Evolutionary conservation across 2,797 vertebrate species (phyloP).

Genomic region (Decapterus maruadsi): DNA sequence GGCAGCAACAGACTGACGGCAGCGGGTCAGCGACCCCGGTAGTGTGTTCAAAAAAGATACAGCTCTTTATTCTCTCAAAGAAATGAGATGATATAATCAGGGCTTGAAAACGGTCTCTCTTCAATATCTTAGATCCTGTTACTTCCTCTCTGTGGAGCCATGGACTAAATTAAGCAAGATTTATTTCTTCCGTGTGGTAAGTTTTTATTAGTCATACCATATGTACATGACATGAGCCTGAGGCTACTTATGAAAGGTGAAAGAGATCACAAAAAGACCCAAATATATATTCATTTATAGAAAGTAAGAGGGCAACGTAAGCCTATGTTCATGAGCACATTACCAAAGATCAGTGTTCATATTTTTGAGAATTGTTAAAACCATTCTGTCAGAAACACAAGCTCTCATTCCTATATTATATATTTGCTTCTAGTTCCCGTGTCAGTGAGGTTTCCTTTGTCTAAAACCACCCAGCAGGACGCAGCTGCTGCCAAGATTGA

Average conservation of each 20-base stretch:
- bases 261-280: not conserved
- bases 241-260: slow-evolving; percentile 23
- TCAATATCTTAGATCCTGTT: slow-evolving; percentile 10
- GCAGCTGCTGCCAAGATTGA: slow-evolving; percentile 22
- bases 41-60: slow-evolving; percentile 4
- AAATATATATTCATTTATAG: not conserved
- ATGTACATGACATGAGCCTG: not conserved
- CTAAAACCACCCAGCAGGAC: slow-evolving; percentile 22
- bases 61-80: slow-evolving; percentile 14
- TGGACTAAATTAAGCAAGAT: slow-evolving; percentile 28
- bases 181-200: slow-evolving; percentile 12
- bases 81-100: slow-evolving; percentile 9
- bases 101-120: slow-evolving; percentile 2
- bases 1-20: not conserved
- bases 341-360: not conserved
- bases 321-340: not conserved
- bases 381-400: not conserved
- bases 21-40: slow-evolving; percentile 3
- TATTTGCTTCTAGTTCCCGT: not conserved
- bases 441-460: slow-evolving; percentile 13
- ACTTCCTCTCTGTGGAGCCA: not conserved
- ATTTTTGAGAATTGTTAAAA: not conserved
- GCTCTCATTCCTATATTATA: not conserved
- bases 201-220: slow-evolving; percentile 13
- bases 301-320: too few species aligned